Evolutionary conservation across 2,113 vertebrate genomes (phyloP), one percentile per base, ranked within the genome.

Genomic region (Macquaria ambigua): DNA sequence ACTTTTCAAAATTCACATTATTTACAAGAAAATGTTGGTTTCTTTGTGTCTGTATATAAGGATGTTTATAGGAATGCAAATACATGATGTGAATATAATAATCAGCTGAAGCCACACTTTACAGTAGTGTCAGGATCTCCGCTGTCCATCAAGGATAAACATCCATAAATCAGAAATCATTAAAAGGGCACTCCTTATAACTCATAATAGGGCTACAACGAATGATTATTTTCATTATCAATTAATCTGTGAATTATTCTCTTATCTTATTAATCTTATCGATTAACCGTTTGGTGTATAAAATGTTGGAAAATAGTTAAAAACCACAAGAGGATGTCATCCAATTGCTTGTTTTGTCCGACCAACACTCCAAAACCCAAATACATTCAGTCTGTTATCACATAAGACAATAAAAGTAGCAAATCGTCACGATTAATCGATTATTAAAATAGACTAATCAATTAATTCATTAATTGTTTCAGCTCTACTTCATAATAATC

Each of bases 1-100:
- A 46, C 63, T 58, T 5, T 18, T 55, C 5, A 50, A 20, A 59
- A 41, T 23, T 46, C 55, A 56, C 6, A 58, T 61, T 37, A 67
- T 63, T 75, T 73, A 46, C 50, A 46, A 52, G 23, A 78, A 41
- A 68, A 8, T 76, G 66, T 37, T 23, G 25, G 3, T 48, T 85
- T 63, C 53, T 80, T 79, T 72, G 50, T 53, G 74, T 50, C 18
- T 68, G 46, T 23, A 16, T 39, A 21, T 23, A 39, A 10, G 20
- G 8, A 16, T 16, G 21, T 73, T 56, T 56, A 34, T 1, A 23
- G 20, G 18, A 71, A 34, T 53, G 21, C 21, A 25, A 34, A 55
- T 7, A 23, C 10, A 55, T 12, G 23, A 53, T 72, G 23, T 4
- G 0, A 55, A n/a, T 50, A 34, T 31, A 31, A 31, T 31, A 31